Evolutionary conservation across 2,113 vertebrate genomes (phyloP), one percentile per base, ranked within the genome.

Genomic region (Chlorodrepanis virens): DNA sequence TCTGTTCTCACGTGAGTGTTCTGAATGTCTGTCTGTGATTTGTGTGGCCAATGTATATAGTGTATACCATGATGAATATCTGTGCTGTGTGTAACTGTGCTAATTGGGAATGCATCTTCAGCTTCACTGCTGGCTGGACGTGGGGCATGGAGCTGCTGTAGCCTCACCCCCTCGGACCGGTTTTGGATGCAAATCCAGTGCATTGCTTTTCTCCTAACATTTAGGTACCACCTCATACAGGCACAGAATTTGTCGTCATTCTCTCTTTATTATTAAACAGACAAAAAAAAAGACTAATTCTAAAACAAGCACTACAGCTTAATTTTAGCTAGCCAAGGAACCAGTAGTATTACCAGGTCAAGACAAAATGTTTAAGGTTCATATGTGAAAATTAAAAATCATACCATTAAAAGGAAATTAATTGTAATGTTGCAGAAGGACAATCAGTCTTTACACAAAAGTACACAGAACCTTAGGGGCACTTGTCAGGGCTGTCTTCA

Each of bases 301-400:
- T 49, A 35, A 31, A 80, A 25, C 17, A 71, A 21, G 11, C 24
- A 22, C 17, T 40, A 31, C 13, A 49, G 11, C 16, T 35, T 70
- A 25, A n/a, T 35, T 71, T 42, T 22, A 49, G 23, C 8, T 70
- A 22, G 14, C 31, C 31, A 31, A 64, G 35, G 35, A 80, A 31
- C 7, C 1, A 15, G 13, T 50, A 64, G 35, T 18, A 37, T 64
- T 56, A 33, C 31, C 33, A 20, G 6, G 8, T 24, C 18, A 15
- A 57, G 37, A 65, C 4, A 8, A 65, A 44, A 31, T 37, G 9
- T 42, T 80, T 42, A 19, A 33, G 13, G 29, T 14, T 35, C 35
- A 18, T 31, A 71, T 9, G 6, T 24, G 12, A 74, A 65, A 74
- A 57, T 37, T 11, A 33, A 37, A 44, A 33, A 37, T 0, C 0